Evolutionary conservation across 2,113 vertebrate genomes (phyloP), one percentile per base, ranked within the genome.

Genomic region (Polyodon spathula): DNA sequence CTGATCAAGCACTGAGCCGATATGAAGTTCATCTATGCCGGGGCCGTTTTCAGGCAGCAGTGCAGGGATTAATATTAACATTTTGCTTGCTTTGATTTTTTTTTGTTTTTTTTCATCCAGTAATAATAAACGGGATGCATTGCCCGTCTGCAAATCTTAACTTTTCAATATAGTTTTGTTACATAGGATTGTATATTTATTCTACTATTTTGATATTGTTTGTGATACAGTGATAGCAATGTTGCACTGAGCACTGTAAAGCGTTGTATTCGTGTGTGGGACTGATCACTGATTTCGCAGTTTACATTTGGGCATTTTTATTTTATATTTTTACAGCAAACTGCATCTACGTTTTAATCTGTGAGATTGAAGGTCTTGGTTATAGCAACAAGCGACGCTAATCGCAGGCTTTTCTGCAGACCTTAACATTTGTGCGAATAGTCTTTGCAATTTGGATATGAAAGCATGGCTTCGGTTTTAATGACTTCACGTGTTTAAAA

Each of bases 351-450:
- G 48, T n/a, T 17, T 54, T 66, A 10, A 27, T 39, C 56, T 54
- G 40, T 16, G 62, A 17, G 58, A 57, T 78, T 76, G 27, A 27
- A 27, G 71, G 60, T 54, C 43, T 56, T 68, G 54, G 27, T 3
- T 27, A 57, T 48, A 79, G 84, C 84, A 86, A 86, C 84, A 86
- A 86, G 84, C 84, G 72, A 61, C 68, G 68, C 64, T 27, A 68
- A 50, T n/a, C 38, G 58, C 16, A 40, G 51, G 53, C 57, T 58
- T 64, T 12, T 65, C 54, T 42, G 61, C 58, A 54, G 66, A 59
- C 66, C 61, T 65, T n/a, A n/a, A n/a, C n/a, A 46, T 66, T 66
- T 41, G 46, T 40, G 17, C 56, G 72, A 68, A 69, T 58, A 72
- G 1, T 27, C 27, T 27, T 27, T 27, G 27, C 27, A 40, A 17